These are phyloP conservation scores for Lontra canadensis DNA, from an alignment of 2,113 vertebrate species.

Conservation along the genomic window DNA sequence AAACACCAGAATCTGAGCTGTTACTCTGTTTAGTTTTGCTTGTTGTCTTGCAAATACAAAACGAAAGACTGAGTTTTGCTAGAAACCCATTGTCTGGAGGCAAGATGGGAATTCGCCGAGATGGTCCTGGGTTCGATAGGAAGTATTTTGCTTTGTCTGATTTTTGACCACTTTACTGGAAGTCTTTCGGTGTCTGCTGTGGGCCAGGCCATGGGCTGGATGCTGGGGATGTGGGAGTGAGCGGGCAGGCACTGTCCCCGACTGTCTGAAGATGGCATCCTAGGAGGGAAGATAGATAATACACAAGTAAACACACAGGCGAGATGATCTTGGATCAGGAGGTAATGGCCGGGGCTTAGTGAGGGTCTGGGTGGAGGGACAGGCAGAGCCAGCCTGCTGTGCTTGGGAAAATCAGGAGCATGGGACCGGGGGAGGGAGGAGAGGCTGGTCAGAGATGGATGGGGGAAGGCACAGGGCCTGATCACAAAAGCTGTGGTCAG, in stretches of 20 bases:
- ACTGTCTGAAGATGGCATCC: neutral
- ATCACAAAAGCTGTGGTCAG: neutral
- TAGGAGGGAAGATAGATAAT: neutral
- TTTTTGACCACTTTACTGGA: neutral
- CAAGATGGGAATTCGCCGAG: neutral
- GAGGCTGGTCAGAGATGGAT: neutral
- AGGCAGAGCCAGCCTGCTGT: neutral
- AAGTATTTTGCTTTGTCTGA: neutral
- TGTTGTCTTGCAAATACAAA: neutral
- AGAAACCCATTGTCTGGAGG: neutral
- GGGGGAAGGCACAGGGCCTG: too few species aligned
- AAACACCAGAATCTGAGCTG: neutral
- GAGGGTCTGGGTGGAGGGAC: too few species aligned
- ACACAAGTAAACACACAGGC: too few species aligned
- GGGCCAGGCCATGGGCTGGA: neutral
- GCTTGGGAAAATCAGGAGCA: neutral
- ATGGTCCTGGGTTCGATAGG: neutral
- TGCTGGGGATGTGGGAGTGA: neutral
- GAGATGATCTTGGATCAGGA: neutral
- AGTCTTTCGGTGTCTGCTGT: neutral
- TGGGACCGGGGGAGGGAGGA: neutral
- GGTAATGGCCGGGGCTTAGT: rapidly evolving
- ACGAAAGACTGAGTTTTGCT: neutral
- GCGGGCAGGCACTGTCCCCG: neutral
- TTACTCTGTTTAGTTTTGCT: neutral